phyloP scores from a whole-genome alignment of 2,113 vertebrate genomes.

The Psilopogon haemacephalus region DNA sequence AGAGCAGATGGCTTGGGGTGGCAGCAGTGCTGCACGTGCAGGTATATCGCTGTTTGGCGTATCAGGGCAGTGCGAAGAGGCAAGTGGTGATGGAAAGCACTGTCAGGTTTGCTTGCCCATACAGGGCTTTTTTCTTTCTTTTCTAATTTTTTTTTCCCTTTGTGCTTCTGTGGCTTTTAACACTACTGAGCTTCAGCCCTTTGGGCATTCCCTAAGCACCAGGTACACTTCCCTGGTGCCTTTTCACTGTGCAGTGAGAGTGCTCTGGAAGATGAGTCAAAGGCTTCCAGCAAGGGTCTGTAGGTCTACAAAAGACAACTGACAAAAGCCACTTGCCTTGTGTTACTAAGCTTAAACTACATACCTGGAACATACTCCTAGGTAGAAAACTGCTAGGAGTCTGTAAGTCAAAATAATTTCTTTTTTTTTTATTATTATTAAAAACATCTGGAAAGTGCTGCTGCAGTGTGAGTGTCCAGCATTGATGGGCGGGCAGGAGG shows the following conservation, averaged over 20 bases:
- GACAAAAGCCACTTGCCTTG: background rate
- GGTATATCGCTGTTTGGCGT: fast-evolving
- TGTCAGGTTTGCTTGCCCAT: background rate
- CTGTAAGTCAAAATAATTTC: background rate
- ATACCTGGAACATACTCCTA: background rate
- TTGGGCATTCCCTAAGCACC: background rate
- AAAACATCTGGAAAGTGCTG: background rate
- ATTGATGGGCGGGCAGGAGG: background rate
- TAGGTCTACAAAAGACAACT: background rate
- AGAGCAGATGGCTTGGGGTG: background rate
- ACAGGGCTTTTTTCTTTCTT: background rate
- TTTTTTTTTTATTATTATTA: no score
- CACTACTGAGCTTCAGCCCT: background rate
- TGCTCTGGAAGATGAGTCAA: background rate
- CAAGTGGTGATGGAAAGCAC: background rate
- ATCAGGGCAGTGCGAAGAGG: background rate
- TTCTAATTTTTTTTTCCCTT: background rate
- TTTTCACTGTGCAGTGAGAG: background rate
- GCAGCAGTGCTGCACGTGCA: background rate
- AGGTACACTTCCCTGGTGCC: background rate
- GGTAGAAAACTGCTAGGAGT: background rate
- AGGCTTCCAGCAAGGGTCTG: background rate
- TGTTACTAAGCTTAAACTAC: background rate
- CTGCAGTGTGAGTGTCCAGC: background rate
- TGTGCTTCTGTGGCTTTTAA: background rate